phyloP scores from a whole-genome alignment of 2,797 vertebrate species.

The Bradypodion pumilum region DNA sequence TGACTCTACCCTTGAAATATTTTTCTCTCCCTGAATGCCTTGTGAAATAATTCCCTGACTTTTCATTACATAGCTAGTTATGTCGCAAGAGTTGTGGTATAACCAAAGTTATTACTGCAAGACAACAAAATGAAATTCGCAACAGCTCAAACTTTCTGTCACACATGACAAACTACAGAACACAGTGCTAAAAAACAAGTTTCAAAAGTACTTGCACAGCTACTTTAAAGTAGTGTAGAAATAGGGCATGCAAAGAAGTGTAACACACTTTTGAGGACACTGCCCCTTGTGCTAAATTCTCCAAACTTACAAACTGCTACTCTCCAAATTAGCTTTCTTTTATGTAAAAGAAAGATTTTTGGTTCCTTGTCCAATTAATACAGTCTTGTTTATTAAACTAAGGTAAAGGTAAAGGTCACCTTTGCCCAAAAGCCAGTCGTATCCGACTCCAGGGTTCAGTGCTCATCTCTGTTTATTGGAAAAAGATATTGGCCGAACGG shows the following conservation, averaged over 20 bases:
- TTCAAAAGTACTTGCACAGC: neutral
- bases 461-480: too few species aligned
- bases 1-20: neutral
- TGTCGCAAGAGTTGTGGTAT: neutral
- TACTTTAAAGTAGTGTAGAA: neutral
- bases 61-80: conserved; percentile 12
- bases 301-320: neutral
- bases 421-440: too few species aligned
- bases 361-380: neutral
- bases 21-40: neutral
- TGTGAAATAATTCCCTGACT: neutral
- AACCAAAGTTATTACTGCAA: neutral
- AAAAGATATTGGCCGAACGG: too few species aligned
- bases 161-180: neutral
- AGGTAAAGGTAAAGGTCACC: too few species aligned
- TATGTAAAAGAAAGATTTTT: conserved; percentile 7
- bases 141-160: neutral
- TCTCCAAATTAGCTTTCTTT: neutral
- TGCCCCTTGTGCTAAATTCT: neutral
- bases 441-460: too few species aligned
- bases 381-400: neutral
- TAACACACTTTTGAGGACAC: neutral
- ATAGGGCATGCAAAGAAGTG: neutral
- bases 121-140: neutral
- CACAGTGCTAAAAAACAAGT: neutral